Percentiles rank a stretch among this genome's conserved stretches.
Evolutionary conservation across 1,140 invertebrate species (phyloP).

Genomic region (Musca domestica): DNA sequence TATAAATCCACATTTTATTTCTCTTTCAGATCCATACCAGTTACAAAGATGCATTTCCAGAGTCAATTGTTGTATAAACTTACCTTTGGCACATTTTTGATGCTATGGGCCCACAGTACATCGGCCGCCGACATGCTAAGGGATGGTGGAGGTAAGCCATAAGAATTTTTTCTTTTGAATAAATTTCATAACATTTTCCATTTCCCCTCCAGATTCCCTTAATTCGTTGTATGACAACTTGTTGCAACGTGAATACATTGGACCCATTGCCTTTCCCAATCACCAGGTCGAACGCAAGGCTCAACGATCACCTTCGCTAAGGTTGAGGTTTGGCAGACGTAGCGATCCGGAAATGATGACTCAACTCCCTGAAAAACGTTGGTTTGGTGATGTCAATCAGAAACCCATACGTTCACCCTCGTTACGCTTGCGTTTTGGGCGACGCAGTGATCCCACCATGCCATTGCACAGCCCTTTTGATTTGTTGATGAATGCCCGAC

Average conservation of each 20-base stretch:
- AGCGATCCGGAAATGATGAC: conserved; percentile 60
- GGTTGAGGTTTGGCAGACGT: conserved; percentile 68
- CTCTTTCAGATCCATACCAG: background rate
- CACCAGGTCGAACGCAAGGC: conserved; percentile 72
- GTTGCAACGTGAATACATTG: conserved; percentile 50
- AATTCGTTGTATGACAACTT: conserved; percentile 48
- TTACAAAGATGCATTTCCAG: background rate
- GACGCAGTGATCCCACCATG: conserved; percentile 61
- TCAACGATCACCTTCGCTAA: conserved; percentile 66
- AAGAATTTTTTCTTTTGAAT: background rate
- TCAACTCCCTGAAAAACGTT: conserved; percentile 35
- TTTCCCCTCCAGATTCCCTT: conserved; percentile 30
- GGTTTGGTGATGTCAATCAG: conserved; percentile 52
- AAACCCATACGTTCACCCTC: conserved; percentile 62
- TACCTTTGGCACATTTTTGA: conserved; percentile 1
- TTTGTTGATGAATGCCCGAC: conserved; percentile 20
- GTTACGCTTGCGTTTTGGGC: conserved; percentile 63
- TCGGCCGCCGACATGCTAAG: background rate
- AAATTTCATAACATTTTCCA: background rate
- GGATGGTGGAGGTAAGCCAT: conserved; percentile 7
- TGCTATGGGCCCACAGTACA: background rate
- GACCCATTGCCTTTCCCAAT: conserved; percentile 49
- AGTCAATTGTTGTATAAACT: conserved; percentile 13
- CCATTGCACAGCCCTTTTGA: conserved; percentile 35
- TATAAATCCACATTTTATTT: too few relatives aligned